phyloP scores from a whole-genome alignment of 2,113 vertebrate species.

The Beaufortia kweichowensis region DNA sequence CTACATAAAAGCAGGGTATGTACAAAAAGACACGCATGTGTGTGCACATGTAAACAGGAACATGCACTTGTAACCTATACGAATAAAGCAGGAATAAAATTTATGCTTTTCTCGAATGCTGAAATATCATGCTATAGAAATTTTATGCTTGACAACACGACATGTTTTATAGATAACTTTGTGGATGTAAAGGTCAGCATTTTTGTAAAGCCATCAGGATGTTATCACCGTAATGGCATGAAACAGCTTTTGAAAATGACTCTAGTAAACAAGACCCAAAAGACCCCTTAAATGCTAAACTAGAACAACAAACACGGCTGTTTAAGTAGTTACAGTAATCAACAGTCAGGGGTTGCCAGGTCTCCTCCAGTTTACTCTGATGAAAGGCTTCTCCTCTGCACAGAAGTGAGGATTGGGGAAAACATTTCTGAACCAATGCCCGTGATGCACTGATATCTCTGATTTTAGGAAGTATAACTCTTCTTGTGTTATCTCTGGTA shows the following conservation, averaged over 20 bases:
- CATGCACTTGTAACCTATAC: not conserved
- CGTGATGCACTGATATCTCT: constrained; percentile 21
- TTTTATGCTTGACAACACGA: not conserved
- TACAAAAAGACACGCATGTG: constrained; percentile 9
- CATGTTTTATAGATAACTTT: constrained; percentile 20
- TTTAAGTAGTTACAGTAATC: constrained; percentile 29
- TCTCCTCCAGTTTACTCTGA: constrained; percentile 37
- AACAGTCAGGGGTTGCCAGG: constrained; percentile 31
- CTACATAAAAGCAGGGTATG: constrained; percentile 97
- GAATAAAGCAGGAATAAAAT: not conserved
- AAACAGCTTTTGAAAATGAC: not conserved
- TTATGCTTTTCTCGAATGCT: not conserved
- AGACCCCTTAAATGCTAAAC: constrained; percentile 9
- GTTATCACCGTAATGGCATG: constrained; percentile 33
- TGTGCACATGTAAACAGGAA: not conserved
- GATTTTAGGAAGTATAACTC: constrained; percentile 4
- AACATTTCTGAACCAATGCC: not conserved
- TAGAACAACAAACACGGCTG: constrained; percentile 37
- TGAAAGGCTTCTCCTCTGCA: constrained; percentile 42
- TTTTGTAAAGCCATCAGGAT: not conserved
- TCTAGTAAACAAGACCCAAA: not conserved
- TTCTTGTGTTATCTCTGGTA: constrained; percentile 14
- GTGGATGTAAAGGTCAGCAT: constrained; percentile 9
- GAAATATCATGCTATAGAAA: no score
- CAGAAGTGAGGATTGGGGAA: constrained; percentile 21